Evolutionary conservation across 92 coral and sea anemone species (phyloP), one percentile per base, ranked within the genome.

Genomic region (Zoanthus sansibaricus): DNA sequence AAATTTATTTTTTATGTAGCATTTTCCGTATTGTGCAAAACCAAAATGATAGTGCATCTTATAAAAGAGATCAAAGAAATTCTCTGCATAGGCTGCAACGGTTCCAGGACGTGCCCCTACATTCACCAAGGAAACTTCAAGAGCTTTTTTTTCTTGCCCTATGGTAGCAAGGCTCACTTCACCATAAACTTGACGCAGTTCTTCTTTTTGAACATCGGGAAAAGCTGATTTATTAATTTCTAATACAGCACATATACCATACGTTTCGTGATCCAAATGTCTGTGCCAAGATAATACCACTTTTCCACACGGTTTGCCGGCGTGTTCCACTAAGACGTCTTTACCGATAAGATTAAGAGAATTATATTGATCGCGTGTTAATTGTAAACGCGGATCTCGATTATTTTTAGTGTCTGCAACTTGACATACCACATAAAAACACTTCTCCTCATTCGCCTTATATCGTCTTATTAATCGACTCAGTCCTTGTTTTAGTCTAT

Each of bases 351-450:
- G 18, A 18, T 18, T n/a, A 11, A 68, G 18, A 18, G 72, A 68
- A 68, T 68, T 68, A 12, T 68, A 68, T n/a, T 68, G 72, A 6
- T 68, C 33, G 3, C 72, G 72, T 37, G 72, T 68, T 18, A 68
- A 18, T 68, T 68, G 72, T 14, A 68, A 12, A 2, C 33, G 72
- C 3, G 72, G 33, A 68, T 68, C 72, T 68, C 11, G 6, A n/a
- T 68, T 68, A 14, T 68, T 68, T 68, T 68, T 68, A 6, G 72
- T 68, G 14, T 68, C 72, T 6, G 72, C 13, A 5, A 68, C 72
- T 14, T 68, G 72, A 68, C 72, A 68, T n/a, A 68, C 33, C 33
- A 68, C 72, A 18, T 68, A 68, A 68, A 68, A 68, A n/a, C 37
- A n/a, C 14, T n/a, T 16, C 72, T n/a, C 33, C 44, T 68, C 44